phyloP scores from a whole-genome alignment of 2,113 vertebrate species.

The Heliornis fulica region DNA sequence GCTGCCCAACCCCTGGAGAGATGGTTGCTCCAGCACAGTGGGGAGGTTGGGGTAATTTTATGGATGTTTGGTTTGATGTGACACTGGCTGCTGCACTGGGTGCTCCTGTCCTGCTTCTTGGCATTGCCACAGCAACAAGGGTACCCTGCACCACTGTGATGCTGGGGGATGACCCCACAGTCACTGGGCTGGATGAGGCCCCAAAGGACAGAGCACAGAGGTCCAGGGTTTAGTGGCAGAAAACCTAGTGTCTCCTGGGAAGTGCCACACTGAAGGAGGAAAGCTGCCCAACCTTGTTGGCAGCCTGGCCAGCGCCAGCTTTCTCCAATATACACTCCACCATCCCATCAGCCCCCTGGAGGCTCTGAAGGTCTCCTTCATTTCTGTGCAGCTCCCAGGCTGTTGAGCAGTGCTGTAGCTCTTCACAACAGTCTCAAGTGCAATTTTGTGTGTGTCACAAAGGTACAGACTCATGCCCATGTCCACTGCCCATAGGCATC shows the following conservation, averaged over 20 bases:
- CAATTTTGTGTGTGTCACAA: background rate
- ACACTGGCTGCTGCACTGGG: background rate
- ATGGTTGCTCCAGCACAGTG: background rate
- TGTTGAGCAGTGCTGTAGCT: background rate
- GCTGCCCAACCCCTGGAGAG: background rate
- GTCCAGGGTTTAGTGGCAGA: background rate
- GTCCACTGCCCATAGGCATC: background rate
- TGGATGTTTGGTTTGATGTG: background rate
- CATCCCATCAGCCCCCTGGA: background rate
- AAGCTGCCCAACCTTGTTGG: background rate
- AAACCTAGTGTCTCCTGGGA: background rate
- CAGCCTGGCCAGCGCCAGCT: background rate
- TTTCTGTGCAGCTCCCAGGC: background rate
- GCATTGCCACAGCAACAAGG: background rate
- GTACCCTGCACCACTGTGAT: background rate
- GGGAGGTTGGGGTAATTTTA: background rate
- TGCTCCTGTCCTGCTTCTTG: background rate
- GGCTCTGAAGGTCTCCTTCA: background rate
- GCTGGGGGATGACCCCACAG: background rate
- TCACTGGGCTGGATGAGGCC: background rate
- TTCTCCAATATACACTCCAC: background rate
- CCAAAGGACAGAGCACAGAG: background rate
- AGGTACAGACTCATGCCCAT: fast-evolving
- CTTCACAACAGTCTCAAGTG: background rate
- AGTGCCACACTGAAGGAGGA: no score